Conservation (phyloP, 2,797 vertebrate genomes). For the Triplophysa yarkandensis region DNA sequence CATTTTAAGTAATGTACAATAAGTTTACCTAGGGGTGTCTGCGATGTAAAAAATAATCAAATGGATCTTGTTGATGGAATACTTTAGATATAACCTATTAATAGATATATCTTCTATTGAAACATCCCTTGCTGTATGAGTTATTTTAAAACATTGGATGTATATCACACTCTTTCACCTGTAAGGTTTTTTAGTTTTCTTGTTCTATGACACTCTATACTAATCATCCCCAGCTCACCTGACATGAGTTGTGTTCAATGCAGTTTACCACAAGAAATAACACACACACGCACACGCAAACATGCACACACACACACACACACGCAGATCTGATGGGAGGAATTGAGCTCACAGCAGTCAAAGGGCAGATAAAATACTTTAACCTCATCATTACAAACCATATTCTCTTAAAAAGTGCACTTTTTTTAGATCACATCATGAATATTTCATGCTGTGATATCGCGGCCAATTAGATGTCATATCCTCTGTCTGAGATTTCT, state of each 20-base stretch:
- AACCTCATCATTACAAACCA: conserved; percentile 73
- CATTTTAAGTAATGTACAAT: background rate
- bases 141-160: background rate
- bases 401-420: conserved; percentile 65
- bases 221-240: conserved; percentile 26
- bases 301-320: conserved; percentile 17
- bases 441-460: conserved; percentile 78
- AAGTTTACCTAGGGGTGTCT: too few relatives aligned
- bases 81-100: background rate
- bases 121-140: conserved; percentile 1
- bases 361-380: conserved; percentile 69
- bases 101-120: background rate
- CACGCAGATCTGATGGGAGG: conserved; percentile 43
- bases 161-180: conserved; percentile 4
- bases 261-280: conserved; percentile 9
- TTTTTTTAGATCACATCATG: conserved; percentile 64
- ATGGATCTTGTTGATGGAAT: background rate
- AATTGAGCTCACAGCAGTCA: conserved; percentile 61
- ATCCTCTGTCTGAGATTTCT: conserved; percentile 64
- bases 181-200: conserved; percentile 15
- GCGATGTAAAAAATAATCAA: background rate
- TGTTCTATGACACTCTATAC: conserved; percentile 21
- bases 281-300: background rate
- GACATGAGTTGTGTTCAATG: conserved; percentile 31
- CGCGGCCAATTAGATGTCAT: conserved; percentile 77